These are phyloP conservation scores for Lipophrys pholis DNA, from an alignment of 2,113 vertebrate genomes.

Conservation along the genomic window DNA sequence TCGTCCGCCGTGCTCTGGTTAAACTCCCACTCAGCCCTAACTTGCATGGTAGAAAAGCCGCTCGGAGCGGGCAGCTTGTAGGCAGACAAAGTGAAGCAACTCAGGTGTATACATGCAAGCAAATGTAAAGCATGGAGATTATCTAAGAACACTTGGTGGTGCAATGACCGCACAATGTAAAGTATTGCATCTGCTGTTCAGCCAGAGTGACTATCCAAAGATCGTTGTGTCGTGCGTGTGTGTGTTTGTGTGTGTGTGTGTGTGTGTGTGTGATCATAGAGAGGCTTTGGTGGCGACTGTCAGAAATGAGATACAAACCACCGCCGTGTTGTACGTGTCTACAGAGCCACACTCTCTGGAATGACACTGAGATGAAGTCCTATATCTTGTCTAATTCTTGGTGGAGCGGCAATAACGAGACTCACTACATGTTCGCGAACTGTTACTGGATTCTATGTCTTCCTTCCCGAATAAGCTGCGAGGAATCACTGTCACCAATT, in stretches of 20 bases:
- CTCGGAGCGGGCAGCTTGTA: slow-evolving; percentile 38
- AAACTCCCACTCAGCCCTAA: slow-evolving; percentile 26
- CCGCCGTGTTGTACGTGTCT: slow-evolving; percentile 9
- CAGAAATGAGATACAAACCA: slow-evolving; percentile 14
- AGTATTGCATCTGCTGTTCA: slow-evolving; percentile 82
- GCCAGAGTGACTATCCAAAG: slow-evolving; percentile 71
- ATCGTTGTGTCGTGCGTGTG: slow-evolving; percentile 48
- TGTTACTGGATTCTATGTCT: slow-evolving; percentile 51
- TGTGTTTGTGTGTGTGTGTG: slow-evolving; percentile 32
- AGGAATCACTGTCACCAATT: slow-evolving; percentile 58
- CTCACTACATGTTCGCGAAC: slow-evolving; percentile 44
- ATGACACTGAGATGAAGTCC: slow-evolving; percentile 39
- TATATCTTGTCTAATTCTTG: slow-evolving; percentile 24
- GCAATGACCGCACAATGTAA: slow-evolving; percentile 78
- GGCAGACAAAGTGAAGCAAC: slow-evolving; percentile 58
- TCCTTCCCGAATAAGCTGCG: slow-evolving; percentile 31
- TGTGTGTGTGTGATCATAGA: slow-evolving; percentile 38
- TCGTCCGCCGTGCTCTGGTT: slow-evolving; percentile 46
- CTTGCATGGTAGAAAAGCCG: slow-evolving; percentile 32
- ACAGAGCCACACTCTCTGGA: slow-evolving; percentile 56
- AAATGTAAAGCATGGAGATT: slow-evolving; percentile 70
- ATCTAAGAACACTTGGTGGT: slow-evolving; percentile 84
- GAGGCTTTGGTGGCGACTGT: slow-evolving; percentile 38
- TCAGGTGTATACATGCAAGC: slow-evolving; percentile 64
- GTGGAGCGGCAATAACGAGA: slow-evolving; percentile 50